Base-by-base conservation (phyloP, 2,113 vertebrate species). In the Nycticryphes semicollaris region DNA sequence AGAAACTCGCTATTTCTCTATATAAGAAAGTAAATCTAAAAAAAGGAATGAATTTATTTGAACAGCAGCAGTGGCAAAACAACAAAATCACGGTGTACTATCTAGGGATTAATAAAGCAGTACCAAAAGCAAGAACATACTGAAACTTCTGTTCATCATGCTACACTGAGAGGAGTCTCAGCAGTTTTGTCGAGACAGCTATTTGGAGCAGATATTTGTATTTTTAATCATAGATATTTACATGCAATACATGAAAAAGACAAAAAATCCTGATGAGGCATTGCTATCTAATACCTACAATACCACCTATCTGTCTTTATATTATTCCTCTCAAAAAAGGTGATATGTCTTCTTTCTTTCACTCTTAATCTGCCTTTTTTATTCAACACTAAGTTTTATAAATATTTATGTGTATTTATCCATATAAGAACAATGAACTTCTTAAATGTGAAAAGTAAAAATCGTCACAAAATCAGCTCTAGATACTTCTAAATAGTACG, bases 11-110 rank as follows among this genome's bases (percentile, higher is more conserved):
- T 60, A 31, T 95, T 96, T 93, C 41, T 94, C 14, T 72, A 60
- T 70, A 89, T 45, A 74, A 81, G 19, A 69, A 94, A 96, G 35
- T 41, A 63, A 87, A 94, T 70, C 91, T 95, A 85, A 96, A 89
- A 89, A 74, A 88, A 62, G 3, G 24, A 90, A 92, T 87, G 0
- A 37, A 97, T 94, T 70, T 94, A 84, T 96, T 90, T 86, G 24
- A 67, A 79, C 12, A 83, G 43, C 45, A 76, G 6, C 39, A 79
- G 37, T 27, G 37, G 41, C 12, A 76, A 81, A 95, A 51, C 31
- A 75, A 59, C 16, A 64, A 68, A 87, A 85, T 45, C 21, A 6
- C 41, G 21, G 63, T 68, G 19, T 64, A 43, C 12, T 82, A 59
- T 82, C 43, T 60, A 39, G 18, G 77, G 50, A 92, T 79, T 92